Conservation (phyloP, 2,888 invertebrate species). For the Metopia argyrocephala region DNA sequence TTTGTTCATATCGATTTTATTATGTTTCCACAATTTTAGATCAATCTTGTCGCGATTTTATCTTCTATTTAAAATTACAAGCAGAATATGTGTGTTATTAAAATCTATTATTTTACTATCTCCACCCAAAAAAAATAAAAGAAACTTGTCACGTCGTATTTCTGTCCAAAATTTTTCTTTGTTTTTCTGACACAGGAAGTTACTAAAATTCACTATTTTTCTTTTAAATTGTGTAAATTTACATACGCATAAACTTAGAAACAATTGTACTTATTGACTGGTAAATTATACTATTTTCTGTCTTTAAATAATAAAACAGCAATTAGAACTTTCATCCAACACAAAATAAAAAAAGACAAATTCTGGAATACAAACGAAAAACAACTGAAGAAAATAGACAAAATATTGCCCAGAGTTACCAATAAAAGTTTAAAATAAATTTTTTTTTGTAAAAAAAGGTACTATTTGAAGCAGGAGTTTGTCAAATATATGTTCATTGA, state of each 20-base stretch:
- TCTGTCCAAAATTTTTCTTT: slow-evolving; percentile 35
- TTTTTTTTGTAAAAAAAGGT: too few relatives aligned
- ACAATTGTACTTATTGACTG: background rate
- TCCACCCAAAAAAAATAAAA: slow-evolving; percentile 54
- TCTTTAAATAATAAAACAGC: slow-evolving; percentile 17
- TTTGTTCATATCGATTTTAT: slow-evolving; percentile 67
- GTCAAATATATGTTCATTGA: too few relatives aligned
- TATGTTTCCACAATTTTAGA: slow-evolving; percentile 66
- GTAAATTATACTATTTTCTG: background rate
- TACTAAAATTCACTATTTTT: slow-evolving; percentile 2
- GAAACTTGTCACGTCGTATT: slow-evolving; percentile 28
- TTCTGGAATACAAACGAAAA: slow-evolving; percentile 45
- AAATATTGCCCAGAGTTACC: slow-evolving; percentile 23
- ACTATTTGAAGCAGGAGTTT: too few relatives aligned
- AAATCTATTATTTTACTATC: slow-evolving; percentile 28
- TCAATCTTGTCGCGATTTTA: slow-evolving; percentile 61
- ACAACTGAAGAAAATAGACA: slow-evolving; percentile 43
- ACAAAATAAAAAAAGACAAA: slow-evolving; percentile 48
- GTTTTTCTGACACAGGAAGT: slow-evolving; percentile 53
- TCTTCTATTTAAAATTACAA: slow-evolving; percentile 15
- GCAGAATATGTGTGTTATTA: background rate
- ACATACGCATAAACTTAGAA: background rate
- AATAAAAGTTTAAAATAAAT: background rate
- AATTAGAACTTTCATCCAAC: slow-evolving; percentile 41
- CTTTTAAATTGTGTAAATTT: background rate